phyloP scores from a whole-genome alignment of 64 coral and sea anemone species.

The Pocillopora damicornis region DNA sequence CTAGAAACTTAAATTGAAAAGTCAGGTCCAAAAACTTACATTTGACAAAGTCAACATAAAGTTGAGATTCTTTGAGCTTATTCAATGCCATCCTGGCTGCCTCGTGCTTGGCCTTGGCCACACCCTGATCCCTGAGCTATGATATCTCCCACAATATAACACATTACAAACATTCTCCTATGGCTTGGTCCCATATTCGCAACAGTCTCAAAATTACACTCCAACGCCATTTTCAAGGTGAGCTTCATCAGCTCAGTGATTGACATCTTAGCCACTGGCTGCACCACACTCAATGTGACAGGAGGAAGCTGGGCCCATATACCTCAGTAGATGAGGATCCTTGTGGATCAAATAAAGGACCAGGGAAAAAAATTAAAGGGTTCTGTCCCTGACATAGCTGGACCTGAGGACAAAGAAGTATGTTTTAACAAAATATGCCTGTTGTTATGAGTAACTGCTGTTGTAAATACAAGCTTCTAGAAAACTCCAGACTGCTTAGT shows the following conservation, averaged over 20 bases:
- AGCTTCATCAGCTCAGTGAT: constrained; percentile 79
- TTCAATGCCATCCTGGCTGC: constrained; percentile 65
- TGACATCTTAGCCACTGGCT: constrained; percentile 44
- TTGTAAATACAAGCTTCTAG: too few species aligned
- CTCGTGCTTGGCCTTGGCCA: constrained; percentile 71
- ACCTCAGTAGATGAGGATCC: constrained; percentile 9
- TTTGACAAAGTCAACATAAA: constrained; percentile 55
- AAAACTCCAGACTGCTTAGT: too few species aligned
- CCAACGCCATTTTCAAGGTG: constrained; percentile 64
- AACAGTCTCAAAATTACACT: constrained; percentile 56
- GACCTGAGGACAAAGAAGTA: background rate
- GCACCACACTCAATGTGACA: background rate
- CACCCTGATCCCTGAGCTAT: constrained; percentile 49
- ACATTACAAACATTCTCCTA: constrained; percentile 54
- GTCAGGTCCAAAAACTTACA: constrained; percentile 55
- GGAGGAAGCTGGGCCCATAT: constrained; percentile 58
- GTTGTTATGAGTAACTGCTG: too few species aligned
- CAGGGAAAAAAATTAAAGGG: background rate
- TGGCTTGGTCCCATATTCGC: constrained; percentile 63
- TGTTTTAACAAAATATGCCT: background rate
- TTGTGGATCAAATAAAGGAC: constrained; percentile 25
- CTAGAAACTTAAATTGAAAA: too few species aligned
- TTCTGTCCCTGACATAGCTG: constrained; percentile 16
- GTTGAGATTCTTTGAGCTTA: constrained; percentile 76
- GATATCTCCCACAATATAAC: constrained; percentile 55